These are phyloP conservation scores for Typhlichthys eigenmanni DNA, from an alignment of 2,797 vertebrate genomes.

Conservation along the genomic window DNA sequence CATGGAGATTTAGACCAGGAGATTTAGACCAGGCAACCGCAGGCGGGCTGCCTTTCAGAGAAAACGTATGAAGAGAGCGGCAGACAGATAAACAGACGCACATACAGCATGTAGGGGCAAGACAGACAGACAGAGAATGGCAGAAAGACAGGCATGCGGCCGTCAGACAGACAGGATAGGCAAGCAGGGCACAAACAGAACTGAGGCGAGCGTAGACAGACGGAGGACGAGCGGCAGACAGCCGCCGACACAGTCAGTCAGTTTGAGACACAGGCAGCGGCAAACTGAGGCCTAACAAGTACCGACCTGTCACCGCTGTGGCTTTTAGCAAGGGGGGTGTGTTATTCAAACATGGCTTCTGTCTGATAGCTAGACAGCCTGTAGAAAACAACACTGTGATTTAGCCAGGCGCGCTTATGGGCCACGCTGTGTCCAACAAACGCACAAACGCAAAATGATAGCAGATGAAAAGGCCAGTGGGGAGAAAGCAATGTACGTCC, in stretches of 20 bases:
- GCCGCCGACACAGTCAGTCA: slow-evolving; percentile 55
- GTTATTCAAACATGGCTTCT: slow-evolving; percentile 62
- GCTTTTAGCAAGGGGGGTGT: slow-evolving; percentile 61
- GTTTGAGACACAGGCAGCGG: slow-evolving; percentile 46
- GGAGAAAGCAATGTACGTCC: slow-evolving; percentile 69
- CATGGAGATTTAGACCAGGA: slow-evolving; percentile 67
- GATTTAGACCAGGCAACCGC: slow-evolving; percentile 63
- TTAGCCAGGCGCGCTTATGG: slow-evolving; percentile 67
- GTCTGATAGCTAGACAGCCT: slow-evolving; percentile 59
- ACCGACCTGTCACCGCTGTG: slow-evolving; percentile 62
- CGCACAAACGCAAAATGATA: slow-evolving; percentile 62
- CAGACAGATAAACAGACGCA: slow-evolving; percentile 22
- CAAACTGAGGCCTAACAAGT: slow-evolving; percentile 68
- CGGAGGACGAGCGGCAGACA: slow-evolving; percentile 36
- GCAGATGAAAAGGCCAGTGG: slow-evolving; percentile 71
- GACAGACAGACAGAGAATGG: slow-evolving; percentile 28
- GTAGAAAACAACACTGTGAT: slow-evolving; percentile 69
- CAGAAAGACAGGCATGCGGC: slow-evolving; percentile 7
- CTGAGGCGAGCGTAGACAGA: slow-evolving; percentile 33
- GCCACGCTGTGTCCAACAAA: slow-evolving; percentile 65
- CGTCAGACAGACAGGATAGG: slow-evolving; percentile 24
- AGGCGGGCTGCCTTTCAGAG: slow-evolving; percentile 50
- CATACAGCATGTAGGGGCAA: not conserved
- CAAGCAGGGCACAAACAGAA: slow-evolving; percentile 9
- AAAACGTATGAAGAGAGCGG: slow-evolving; percentile 40